These are phyloP conservation scores for Limnephilus marmoratus DNA, from an alignment of 2,888 invertebrate genomes.

Conservation along the genomic window DNA sequence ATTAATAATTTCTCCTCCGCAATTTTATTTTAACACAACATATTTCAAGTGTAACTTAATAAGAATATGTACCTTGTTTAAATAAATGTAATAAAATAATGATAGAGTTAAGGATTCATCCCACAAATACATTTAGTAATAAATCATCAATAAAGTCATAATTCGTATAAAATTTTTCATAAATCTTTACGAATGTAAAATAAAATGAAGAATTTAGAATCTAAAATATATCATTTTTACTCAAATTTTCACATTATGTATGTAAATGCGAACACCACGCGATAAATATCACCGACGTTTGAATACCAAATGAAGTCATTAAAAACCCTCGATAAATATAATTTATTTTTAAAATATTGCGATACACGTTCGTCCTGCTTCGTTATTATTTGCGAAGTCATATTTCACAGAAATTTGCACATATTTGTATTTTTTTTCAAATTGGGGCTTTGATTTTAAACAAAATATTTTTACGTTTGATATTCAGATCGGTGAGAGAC, in stretches of 20 bases:
- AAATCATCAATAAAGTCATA: not conserved
- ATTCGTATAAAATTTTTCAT: not conserved
- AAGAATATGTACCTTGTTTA: not conserved
- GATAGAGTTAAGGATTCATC: not conserved
- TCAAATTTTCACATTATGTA: constrained; percentile 31
- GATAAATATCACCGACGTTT: constrained; percentile 39
- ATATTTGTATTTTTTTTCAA: not conserved
- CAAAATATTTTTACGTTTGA: not conserved
- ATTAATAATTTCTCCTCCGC: no score
- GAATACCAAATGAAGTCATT: constrained; percentile 40
- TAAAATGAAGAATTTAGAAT: not conserved
- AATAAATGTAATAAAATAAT: not conserved
- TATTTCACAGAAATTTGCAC: not conserved
- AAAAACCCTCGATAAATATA: constrained; percentile 41
- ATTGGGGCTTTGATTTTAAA: not conserved
- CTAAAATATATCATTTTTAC: not conserved
- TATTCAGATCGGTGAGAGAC: not conserved
- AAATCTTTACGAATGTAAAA: not conserved
- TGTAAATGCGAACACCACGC: constrained; percentile 26
- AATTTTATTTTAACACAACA: no score
- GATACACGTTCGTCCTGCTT: not conserved
- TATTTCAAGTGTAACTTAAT: no score
- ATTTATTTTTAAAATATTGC: constrained; percentile 25
- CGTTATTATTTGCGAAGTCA: constrained; percentile 27
- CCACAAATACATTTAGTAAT: not conserved